Conservation (phyloP, 2,888 invertebrate species). For the Eupithecia abbreviata region DNA sequence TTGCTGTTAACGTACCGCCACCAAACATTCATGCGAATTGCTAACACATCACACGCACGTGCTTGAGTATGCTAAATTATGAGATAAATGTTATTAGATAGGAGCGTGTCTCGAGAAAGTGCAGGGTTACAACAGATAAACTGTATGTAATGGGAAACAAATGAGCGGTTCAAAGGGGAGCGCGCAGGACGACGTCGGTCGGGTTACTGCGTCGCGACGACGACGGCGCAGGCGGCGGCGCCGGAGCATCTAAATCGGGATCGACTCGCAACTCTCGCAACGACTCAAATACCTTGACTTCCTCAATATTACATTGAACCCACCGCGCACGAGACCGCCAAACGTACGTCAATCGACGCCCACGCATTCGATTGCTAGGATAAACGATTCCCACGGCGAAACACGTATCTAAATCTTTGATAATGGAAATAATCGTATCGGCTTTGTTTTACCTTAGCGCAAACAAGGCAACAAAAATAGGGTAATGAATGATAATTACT, state of each 20-base stretch:
- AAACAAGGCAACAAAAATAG: slow-evolving; percentile 5
- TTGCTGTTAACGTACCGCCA: slow-evolving; percentile 42
- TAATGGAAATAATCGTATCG: not conserved
- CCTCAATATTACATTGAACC: slow-evolving; percentile 85
- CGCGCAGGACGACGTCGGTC: slow-evolving; percentile 78
- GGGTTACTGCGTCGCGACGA: slow-evolving; percentile 80
- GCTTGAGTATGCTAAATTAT: slow-evolving; percentile 38
- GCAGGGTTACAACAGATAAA: slow-evolving; percentile 60
- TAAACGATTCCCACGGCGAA: slow-evolving; percentile 57
- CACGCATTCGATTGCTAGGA: slow-evolving; percentile 62
- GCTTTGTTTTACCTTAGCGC: not conserved
- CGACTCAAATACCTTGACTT: slow-evolving; percentile 84
- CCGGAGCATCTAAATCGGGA: slow-evolving; percentile 84
- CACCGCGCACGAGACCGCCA: slow-evolving; percentile 75
- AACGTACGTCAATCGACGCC: slow-evolving; percentile 81
- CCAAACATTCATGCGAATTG: slow-evolving; percentile 42
- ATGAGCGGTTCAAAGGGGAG: slow-evolving; percentile 67
- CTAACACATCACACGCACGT: slow-evolving; percentile 43
- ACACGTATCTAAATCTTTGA: slow-evolving; percentile 36
- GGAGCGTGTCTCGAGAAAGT: slow-evolving; percentile 47
- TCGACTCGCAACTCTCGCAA: slow-evolving; percentile 81
- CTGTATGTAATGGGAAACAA: slow-evolving; percentile 50
- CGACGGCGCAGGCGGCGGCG: slow-evolving; percentile 76
- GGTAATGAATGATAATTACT: not conserved
- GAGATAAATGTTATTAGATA: slow-evolving; percentile 31